These are phyloP conservation scores for Crotalus helleri DNA, from an alignment of 2,113 vertebrate species.

Conservation along the genomic window DNA sequence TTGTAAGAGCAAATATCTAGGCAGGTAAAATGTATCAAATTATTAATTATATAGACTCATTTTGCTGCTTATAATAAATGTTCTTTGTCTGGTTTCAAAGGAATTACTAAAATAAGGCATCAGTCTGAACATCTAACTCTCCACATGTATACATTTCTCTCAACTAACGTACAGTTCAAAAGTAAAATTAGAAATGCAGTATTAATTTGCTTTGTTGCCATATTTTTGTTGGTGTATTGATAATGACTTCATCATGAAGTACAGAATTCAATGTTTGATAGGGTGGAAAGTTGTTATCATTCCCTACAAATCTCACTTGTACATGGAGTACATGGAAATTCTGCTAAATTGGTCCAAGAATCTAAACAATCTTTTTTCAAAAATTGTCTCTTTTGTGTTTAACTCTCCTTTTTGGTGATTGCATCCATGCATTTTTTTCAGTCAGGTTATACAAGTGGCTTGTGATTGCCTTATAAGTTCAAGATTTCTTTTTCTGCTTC, in stretches of 20 bases:
- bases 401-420: background rate
- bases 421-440: background rate
- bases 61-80: slow-evolving; percentile 41
- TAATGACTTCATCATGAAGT: background rate
- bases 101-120: slow-evolving; percentile 37
- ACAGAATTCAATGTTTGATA: background rate
- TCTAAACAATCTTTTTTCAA: background rate
- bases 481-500: background rate
- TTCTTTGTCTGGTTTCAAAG: slow-evolving; percentile 37
- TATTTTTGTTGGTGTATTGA: background rate
- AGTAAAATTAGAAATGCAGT: background rate
- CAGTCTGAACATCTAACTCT: slow-evolving; percentile 39
- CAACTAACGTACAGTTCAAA: slow-evolving; percentile 19
- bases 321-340: background rate
- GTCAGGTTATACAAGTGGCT: background rate
- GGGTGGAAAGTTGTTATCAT: background rate
- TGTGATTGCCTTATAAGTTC: background rate
- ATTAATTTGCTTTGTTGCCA: background rate
- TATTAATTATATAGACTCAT: slow-evolving; percentile 64
- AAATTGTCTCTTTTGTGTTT: background rate
- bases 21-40: slow-evolving; percentile 56
- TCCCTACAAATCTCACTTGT: background rate
- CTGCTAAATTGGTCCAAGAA: background rate
- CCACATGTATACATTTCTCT: background rate
- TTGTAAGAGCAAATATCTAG: slow-evolving; percentile 51